phyloP scores from a whole-genome alignment of 2,797 vertebrate species.

The Etheostoma perlongum region DNA sequence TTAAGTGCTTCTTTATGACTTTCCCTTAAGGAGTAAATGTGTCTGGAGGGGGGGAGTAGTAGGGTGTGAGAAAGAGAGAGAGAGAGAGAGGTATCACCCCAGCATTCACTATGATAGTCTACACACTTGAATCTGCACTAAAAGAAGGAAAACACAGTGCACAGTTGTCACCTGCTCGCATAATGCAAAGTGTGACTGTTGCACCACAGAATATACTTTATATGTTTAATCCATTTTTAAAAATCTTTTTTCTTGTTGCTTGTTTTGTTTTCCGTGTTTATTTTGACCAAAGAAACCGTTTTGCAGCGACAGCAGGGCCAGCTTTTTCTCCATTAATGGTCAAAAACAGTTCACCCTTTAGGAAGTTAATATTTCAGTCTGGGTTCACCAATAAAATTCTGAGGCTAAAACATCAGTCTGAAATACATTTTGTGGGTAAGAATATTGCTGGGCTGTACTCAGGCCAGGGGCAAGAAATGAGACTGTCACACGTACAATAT shows the following conservation, averaged over 20 bases:
- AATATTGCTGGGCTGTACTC: conserved; percentile 58
- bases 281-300: conserved; percentile 34
- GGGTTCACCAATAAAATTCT: conserved; percentile 55
- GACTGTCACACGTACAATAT: conserved; percentile 67
- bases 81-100: conserved; percentile 43
- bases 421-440: conserved; percentile 66
- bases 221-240: not conserved
- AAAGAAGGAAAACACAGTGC: conserved; percentile 6
- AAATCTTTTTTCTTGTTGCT: not conserved
- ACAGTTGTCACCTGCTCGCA: conserved; percentile 1
- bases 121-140: conserved; percentile 8
- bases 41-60: conserved; percentile 3
- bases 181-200: not conserved
- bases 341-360: conserved; percentile 24
- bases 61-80: not conserved
- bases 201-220: not conserved
- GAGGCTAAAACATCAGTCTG: conserved; percentile 47
- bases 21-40: conserved; percentile 59
- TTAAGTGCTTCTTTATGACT: conserved; percentile 67
- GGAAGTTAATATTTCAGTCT: conserved; percentile 61
- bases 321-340: conserved; percentile 19
- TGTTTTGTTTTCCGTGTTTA: not conserved
- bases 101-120: conserved; percentile 6
- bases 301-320: not conserved
- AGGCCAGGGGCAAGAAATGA: conserved; percentile 67